Base-by-base conservation (phyloP, 2,113 vertebrate genomes). In the Turdus rufiventris region DNA sequence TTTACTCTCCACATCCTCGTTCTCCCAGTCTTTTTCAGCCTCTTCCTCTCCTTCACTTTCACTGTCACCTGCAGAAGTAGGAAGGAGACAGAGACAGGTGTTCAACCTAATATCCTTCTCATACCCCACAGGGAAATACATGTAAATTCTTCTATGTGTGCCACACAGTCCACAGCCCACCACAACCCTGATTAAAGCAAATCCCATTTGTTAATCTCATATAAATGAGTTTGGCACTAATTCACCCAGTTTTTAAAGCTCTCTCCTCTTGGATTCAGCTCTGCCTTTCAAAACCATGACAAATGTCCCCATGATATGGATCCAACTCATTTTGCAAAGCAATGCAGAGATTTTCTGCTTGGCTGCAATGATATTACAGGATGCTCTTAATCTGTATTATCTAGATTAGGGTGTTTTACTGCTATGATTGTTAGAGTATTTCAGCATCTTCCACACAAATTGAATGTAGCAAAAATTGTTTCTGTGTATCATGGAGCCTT, bases 1-100 rank as follows among this genome's bases (percentile, higher is more conserved):
- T 61, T 96, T 98, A 63, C 12, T 92, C 17, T 98, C 98, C 45
- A 51, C 34, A 19, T 97, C 96, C 43, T 98, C 98, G 4, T 90
- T 95, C 76, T 98, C 97, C 19, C 38, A 25, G 21, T 98, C 97
- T 72, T 95, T 97, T 74, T 98, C 98, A 28, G 47, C 60, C 15
- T 98, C 98, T 38, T 98, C 98, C 7, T 98, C 98, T 34, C 73
- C 94, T 28, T 98, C 98, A 42, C 98, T 98, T 75, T 98, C 98
- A 65, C 81, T 97, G 94, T 97, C 97, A 85, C 94, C 98, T 98
- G 95, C 65, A 93, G 62, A 61, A 83, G 28, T 13, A 62, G 72
- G 76, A 86, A 80, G 54, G 29, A 91, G 6, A 10, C 17, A 12
- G 58, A 74, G 9, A n/a, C 8, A 74, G 9, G 28, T 3, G 1